These are phyloP conservation scores for Pantala flavescens DNA, from an alignment of 1,140 invertebrate species.

Conservation along the genomic window DNA sequence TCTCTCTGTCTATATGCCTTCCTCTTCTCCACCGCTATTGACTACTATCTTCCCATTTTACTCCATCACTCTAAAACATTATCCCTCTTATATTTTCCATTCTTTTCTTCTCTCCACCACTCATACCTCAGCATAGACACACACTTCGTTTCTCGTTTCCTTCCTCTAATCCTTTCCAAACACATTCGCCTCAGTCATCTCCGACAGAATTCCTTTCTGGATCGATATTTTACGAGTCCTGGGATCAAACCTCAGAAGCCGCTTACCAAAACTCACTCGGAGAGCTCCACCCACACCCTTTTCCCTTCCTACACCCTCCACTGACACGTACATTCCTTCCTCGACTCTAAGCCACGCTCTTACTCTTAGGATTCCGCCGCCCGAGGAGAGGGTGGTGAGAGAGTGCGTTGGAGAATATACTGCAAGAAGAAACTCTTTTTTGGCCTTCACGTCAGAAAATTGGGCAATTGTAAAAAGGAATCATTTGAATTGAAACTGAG, in stretches of 20 bases:
- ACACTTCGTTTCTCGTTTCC: not conserved
- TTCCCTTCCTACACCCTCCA: not conserved
- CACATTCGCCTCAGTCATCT: too few species aligned
- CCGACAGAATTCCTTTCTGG: not conserved
- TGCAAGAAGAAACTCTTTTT: not conserved
- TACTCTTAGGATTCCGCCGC: too few species aligned
- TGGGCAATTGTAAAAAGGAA: not conserved
- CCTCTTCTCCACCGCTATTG: not conserved
- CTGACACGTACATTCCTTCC: too few species aligned
- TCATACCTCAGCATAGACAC: not conserved
- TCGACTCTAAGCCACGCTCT: too few species aligned
- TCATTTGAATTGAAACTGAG: not conserved
- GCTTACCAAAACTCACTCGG: not conserved
- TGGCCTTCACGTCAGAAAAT: not conserved
- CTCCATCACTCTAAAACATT: too few species aligned
- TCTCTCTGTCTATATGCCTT: not conserved
- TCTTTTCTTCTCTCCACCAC: not conserved
- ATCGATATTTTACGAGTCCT: not conserved
- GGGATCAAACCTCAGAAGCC: not conserved
- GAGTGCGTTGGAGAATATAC: too few species aligned
- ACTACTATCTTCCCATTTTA: not conserved
- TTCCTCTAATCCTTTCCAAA: too few species aligned
- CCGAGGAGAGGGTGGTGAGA: too few species aligned
- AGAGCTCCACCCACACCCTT: not conserved
- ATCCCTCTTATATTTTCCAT: not conserved